Evolutionary conservation across 2,888 invertebrate species (phyloP).

Genomic region (Drosophila helvetica): DNA sequence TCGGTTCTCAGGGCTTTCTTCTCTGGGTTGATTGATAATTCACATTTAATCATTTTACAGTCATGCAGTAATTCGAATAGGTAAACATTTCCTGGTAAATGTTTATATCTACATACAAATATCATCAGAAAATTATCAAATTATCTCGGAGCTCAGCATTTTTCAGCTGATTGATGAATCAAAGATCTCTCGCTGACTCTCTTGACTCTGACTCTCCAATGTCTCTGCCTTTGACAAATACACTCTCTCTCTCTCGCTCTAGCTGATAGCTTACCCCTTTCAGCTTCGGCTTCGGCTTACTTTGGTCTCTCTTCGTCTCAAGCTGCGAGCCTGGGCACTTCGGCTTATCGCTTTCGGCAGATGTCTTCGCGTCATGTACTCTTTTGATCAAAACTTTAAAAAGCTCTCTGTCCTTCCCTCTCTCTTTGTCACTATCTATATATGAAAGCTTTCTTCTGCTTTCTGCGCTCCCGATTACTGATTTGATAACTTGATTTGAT

Average conservation of each 20-base stretch:
- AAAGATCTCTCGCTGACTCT: not conserved
- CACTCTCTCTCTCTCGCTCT: too few relatives aligned
- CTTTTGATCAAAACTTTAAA: not conserved
- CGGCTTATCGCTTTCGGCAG: not conserved
- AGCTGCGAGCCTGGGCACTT: not conserved
- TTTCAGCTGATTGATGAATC: not conserved
- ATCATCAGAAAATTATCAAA: not conserved
- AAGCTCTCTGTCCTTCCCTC: not conserved
- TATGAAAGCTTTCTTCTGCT: not conserved
- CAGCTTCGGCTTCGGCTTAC: not conserved
- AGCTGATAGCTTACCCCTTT: not conserved
- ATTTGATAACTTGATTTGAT: not conserved
- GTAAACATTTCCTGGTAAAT: not conserved
- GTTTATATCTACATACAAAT: not conserved
- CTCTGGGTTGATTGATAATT: too few relatives aligned
- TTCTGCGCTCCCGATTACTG: not conserved
- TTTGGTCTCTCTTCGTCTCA: not conserved
- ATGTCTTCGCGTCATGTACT: not conserved
- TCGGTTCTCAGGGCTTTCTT: too few relatives aligned
- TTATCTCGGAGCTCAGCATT: not conserved
- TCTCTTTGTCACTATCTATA: not conserved
- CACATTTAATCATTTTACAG: too few relatives aligned
- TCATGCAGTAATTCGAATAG: too few relatives aligned
- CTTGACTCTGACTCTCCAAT: not conserved
- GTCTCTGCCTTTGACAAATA: too few relatives aligned